Base-by-base conservation (phyloP, 2,113 vertebrate species). In the Leptocoma aspasia region DNA sequence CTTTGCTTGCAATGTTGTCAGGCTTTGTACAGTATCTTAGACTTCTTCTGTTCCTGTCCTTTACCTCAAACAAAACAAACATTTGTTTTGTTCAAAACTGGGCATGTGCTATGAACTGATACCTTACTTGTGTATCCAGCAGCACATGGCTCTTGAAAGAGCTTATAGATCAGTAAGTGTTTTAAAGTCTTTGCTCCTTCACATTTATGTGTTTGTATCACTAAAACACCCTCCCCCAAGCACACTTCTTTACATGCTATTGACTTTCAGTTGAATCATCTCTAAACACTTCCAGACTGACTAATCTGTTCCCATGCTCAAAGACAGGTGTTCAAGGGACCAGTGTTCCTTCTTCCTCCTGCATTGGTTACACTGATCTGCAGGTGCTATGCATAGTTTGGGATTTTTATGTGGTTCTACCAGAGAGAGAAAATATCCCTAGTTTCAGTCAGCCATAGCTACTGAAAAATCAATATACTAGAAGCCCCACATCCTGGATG, bases 251-350 rank as follows among this genome's bases (percentile, higher is more conserved):
- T 49, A 59, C 13, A 47, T 50, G 66, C 24, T 90, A 41, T 20
- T 93, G 65, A 88, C 83, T 85, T 90, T n/a, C 79, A 61, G 44
- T 1, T 85, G 65, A 89, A 72, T 87, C 39, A 75, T 82, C 73
- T 71, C 57, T 41, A 41, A 85, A 57, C 59, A 30, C 8, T 82
- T 79, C n/a, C 45, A 88, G 37, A 49, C 45, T 85, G 50, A 90
- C 54, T 88, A 71, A 90, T 64, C 26, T 80, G 75, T 80, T 82
- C 45, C 54, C 54, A 54, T 65, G 50, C 63, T 69, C 44, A 37
- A 69, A 72, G 76, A 80, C 45, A 82, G 63, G 66, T 70, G 75
- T 88, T 82, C 63, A 66, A 50, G 1, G 13, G 42, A 69, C 4
- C 66, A 82, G 17, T 10, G 39, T 16, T 83, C 72, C 17, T 42